These are phyloP conservation scores for Paedocypris sp. DNA, from an alignment of 2,113 vertebrate species.

Conservation along the genomic window DNA sequence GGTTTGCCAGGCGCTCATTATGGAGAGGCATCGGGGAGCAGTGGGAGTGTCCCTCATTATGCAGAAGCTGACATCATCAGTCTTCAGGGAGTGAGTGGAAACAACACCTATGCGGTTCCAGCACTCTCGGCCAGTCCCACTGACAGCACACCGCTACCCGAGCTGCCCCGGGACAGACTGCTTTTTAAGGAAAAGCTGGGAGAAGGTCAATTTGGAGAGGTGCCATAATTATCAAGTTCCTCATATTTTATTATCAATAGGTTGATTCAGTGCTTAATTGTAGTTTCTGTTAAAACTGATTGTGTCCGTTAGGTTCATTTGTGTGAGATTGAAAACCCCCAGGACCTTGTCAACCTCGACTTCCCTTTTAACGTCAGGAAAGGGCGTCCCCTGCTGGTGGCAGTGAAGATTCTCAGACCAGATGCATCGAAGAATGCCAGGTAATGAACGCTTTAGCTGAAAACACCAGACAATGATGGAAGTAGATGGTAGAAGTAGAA, in stretches of 20 bases:
- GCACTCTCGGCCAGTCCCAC: conserved; percentile 65
- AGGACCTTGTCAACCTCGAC: conserved; percentile 73
- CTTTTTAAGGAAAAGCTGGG: conserved; percentile 87
- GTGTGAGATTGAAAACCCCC: conserved; percentile 80
- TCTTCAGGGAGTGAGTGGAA: conserved; percentile 81
- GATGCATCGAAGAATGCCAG: conserved; percentile 89
- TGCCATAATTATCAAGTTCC: conserved; percentile 27
- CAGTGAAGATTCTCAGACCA: conserved; percentile 80
- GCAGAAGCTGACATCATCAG: conserved; percentile 88
- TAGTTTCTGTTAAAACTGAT: too few relatives aligned
- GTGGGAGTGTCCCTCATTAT: conserved; percentile 79
- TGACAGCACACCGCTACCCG: conserved; percentile 68
- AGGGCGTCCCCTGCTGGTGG: conserved; percentile 79
- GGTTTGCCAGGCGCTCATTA: conserved; percentile 61
- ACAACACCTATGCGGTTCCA: conserved; percentile 84
- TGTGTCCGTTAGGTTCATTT: conserved; percentile 85
- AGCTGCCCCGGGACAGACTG: conserved; percentile 76
- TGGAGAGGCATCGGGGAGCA: conserved; percentile 62
- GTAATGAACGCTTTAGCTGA: too few relatives aligned
- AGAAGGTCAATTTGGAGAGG: conserved; percentile 91
- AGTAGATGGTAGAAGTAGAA: too few relatives aligned
- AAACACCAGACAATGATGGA: too few relatives aligned
- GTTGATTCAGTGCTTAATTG: background rate
- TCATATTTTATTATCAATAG: background rate
- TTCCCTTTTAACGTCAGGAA: conserved; percentile 77